Base-by-base conservation (phyloP, 2,888 invertebrate genomes). In the Acleris holmiana region DNA sequence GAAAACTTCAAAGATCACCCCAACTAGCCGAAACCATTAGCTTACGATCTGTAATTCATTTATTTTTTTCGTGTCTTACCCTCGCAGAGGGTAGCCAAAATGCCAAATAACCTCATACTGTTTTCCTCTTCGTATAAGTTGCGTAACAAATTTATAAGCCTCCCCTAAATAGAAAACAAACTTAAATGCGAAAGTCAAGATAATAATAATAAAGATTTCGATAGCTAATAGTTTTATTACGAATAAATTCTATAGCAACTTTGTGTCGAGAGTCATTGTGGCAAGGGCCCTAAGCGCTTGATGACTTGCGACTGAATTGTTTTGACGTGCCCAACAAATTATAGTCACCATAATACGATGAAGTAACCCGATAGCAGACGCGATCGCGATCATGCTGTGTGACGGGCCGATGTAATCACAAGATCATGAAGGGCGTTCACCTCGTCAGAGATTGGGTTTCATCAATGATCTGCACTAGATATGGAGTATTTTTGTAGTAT, bases 341-440 rank as follows among this genome's bases (percentile, higher is more conserved):
- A 55, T 44, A 21, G 53, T 40, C 41, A 4, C 55, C 41, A 21
- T 44, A 23, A 64, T 29, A 46, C 51, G 5, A 10, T 55, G 54
- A 53, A 44, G 56, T 58, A 51, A 67, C 18, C 47, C 64, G 60
- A 61, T 69, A 68, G 61, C 66, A 48, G 56, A 60, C 47, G 61
- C n/a, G 35, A 35, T 35, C 35, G 23, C 47, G 40, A 48, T 19
- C 25, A 46, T 47, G 55, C 46, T 40, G 48, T 17, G 50, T 44
- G 49, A 54, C 63, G 50, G 46, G 18, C 15, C 23, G 54, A 15
- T 48, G 55, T 48, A 55, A 35, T 61, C 53, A 19, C 60, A 44
- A 41, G 17, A 6, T 55, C n/a, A 19, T 10, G 40, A 47, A 35
- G 54, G 54, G 54, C 61, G 35, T 61, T 61, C 21, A 48, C 61